Percentiles rank a stretch among this genome's conserved stretches.
Conservation (phyloP, 2,113 vertebrate species). For the Microcebus tavaratra region DNA sequence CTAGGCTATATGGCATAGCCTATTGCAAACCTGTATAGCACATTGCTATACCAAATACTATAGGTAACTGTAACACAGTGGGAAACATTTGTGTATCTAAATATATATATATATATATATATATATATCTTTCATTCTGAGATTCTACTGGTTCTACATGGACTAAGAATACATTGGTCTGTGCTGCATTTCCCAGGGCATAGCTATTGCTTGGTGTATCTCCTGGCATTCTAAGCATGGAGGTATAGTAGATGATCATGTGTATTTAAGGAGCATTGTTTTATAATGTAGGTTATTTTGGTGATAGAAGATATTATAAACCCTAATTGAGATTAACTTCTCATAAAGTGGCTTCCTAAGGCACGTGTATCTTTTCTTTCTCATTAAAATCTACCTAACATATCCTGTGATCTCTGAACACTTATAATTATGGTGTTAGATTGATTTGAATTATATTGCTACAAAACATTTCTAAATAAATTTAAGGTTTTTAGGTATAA, state of each 20-base stretch:
- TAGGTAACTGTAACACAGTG: background rate
- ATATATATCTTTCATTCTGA: background rate
- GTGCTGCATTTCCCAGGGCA: background rate
- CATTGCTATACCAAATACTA: background rate
- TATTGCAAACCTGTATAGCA: background rate
- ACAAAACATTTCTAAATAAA: background rate
- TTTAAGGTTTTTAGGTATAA: background rate
- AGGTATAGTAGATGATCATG: background rate
- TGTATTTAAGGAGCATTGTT: background rate
- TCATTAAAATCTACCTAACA: background rate
- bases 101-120: background rate
- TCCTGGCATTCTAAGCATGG: background rate
- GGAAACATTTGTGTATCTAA: background rate
- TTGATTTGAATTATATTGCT: background rate
- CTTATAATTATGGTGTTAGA: background rate
- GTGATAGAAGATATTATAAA: background rate
- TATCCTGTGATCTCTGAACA: background rate
- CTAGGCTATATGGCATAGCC: background rate
- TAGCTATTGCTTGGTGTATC: background rate
- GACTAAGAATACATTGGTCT: background rate
- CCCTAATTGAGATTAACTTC: background rate
- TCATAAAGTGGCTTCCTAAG: background rate
- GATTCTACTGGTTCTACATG: background rate
- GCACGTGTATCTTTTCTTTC: background rate
- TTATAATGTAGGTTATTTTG: background rate